A percentile compares a stretch with the other conserved stretches of the same genome.
These are phyloP conservation scores for Sebastes trivittatus DNA, from an alignment of 2,797 vertebrate species.

Conservation along the genomic window DNA sequence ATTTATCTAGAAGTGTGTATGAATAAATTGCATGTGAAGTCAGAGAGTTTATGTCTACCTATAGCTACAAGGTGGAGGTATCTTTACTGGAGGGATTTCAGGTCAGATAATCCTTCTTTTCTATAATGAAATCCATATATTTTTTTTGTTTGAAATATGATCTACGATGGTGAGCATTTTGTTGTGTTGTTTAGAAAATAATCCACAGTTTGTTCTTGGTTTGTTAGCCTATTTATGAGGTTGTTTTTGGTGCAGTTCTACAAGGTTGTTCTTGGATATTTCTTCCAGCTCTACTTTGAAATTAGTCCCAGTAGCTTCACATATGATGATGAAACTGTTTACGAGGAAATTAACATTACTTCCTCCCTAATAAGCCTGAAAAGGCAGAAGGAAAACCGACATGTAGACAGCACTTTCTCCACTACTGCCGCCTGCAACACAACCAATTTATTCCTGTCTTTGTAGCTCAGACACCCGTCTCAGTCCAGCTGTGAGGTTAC, in stretches of 20 bases:
- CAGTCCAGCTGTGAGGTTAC: conserved; percentile 40
- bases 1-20: conserved; percentile 11
- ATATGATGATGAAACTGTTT: conserved; percentile 34
- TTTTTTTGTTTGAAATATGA: not conserved
- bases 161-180: not conserved
- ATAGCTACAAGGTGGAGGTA: not conserved
- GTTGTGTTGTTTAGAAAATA: not conserved
- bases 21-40: conserved; percentile 18
- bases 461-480: conserved; percentile 11
- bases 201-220: conserved; percentile 16
- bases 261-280: not conserved
- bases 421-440: not conserved
- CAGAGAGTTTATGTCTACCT: not conserved
- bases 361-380: conserved; percentile 27
- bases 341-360: conserved; percentile 1
- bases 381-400: not conserved
- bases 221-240: conserved; percentile 1
- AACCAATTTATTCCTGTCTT: conserved; percentile 18
- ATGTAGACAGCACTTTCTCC: conserved; percentile 1
- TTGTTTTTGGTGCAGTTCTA: not conserved
- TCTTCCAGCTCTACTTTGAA: conserved; percentile 14
- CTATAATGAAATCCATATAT: not conserved
- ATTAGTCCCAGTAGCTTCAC: conserved; percentile 6
- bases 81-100: not conserved
- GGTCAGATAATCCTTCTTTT: not conserved